These are phyloP conservation scores for Dysmachus trigonus DNA, from an alignment of 2,888 invertebrate genomes.

Conservation along the genomic window DNA sequence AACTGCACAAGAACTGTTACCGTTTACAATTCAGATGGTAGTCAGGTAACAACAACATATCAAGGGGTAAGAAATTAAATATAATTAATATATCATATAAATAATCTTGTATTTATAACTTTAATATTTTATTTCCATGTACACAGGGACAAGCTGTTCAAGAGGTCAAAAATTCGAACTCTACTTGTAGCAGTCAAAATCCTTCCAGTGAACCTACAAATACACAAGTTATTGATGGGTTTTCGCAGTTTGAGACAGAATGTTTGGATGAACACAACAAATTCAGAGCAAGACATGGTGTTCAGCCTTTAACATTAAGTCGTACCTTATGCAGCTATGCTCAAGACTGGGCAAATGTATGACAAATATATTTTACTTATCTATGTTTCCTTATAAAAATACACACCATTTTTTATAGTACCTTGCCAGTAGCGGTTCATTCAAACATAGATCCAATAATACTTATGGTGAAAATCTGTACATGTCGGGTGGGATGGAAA, in stretches of 20 bases:
- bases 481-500: conserved; percentile 75
- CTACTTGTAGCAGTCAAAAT: neutral
- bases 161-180: neutral
- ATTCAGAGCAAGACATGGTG: conserved; percentile 74
- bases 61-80: neutral
- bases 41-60: neutral
- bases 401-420: conserved; percentile 57
- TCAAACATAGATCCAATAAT: conserved; percentile 79
- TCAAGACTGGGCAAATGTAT: conserved; percentile 73
- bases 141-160: neutral
- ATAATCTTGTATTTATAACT: too few species aligned
- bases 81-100: too few species aligned
- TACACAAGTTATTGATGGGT: neutral
- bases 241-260: conserved; percentile 69
- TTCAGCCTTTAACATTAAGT: conserved; percentile 71
- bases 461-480: conserved; percentile 74
- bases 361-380: neutral
- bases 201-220: neutral
- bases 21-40: neutral
- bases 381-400: neutral
- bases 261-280: conserved; percentile 77
- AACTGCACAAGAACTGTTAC: neutral
- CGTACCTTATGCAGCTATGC: conserved; percentile 74
- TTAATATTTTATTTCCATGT: neutral
- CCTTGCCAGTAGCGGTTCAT: conserved; percentile 62